Evolutionary conservation across 2,888 invertebrate species (phyloP), one percentile per base, ranked within the genome.

Genomic region (Drosophila antonietae): DNA sequence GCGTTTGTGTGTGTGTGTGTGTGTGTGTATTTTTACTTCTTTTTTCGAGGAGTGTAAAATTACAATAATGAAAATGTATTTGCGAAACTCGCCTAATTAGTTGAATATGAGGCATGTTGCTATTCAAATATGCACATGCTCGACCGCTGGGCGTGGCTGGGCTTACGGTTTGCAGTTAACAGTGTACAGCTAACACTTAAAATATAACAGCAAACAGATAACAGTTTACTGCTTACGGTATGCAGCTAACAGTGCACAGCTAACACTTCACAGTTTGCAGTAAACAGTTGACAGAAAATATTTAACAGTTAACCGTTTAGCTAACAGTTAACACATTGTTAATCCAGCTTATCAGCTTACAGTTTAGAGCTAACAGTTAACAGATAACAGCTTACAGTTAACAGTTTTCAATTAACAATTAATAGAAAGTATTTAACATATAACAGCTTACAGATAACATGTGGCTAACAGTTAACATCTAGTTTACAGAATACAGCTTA

Each of bases 41-140:
- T 39, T 20, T 46, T 41, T 44, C 49, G 55, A 56, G 68, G 53
- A 57, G 75, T 78, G 75, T 71, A 82, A 75, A 89, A 89, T 84
- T 84, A 84, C 88, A 84, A 84, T 87, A 84, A 84, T 84, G 84
- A 89, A 84, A 84, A 84, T 89, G 89, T 84, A 84, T 84, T 84
- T 84, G 84, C 70, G 69, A 77, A 84, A 84, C 84, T 89, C 85
- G 82, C 69, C 88, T 84, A 84, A 84, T 84, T 84, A 89, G 84
- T 77, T 84, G 84, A 89, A 89, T 84, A 89, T 89, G 84, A 84
- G 85, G 80, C 89, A 82, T 84, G 83, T 87, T 87, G 72, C 67
- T 69, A 81, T 81, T 87, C 88, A 89, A 75, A 89, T 84, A 87
- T 74, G 87, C 89, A 88, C 74, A 86, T 73, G 74, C 80, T 58